Percentiles rank a stretch among this genome's conserved stretches.
Conservation (phyloP, 2,113 vertebrate genomes). For the Peromyscus californicus region DNA sequence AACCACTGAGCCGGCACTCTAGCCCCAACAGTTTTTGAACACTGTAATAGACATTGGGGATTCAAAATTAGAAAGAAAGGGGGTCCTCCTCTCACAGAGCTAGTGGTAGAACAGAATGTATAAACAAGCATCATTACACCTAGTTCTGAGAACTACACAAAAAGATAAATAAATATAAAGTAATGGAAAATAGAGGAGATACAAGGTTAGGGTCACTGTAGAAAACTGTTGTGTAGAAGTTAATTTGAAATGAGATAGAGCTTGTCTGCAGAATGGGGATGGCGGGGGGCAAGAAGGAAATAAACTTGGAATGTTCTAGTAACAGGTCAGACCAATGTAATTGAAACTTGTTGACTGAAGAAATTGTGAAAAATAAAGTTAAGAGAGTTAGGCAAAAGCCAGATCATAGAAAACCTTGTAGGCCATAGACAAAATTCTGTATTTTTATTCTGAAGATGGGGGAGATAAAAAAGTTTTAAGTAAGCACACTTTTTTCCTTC, state of each 20-base stretch:
- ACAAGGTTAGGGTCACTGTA: background rate
- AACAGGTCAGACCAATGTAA: slow-evolving; percentile 4
- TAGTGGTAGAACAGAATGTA: background rate
- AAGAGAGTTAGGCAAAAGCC: background rate
- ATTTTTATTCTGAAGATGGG: slow-evolving; percentile 36
- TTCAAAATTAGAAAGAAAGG: slow-evolving; percentile 7
- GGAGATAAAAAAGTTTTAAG: slow-evolving; percentile 28
- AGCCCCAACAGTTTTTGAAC: background rate
- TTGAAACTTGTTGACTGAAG: slow-evolving; percentile 14
- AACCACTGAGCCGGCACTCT: background rate
- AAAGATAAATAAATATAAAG: background rate
- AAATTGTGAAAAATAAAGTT: background rate
- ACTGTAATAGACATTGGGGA: background rate
- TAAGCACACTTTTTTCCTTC: background rate
- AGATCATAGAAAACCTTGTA: background rate
- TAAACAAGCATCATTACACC: slow-evolving; percentile 31
- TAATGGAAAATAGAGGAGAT: background rate
- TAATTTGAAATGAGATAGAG: slow-evolving; percentile 15
- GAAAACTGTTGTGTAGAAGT: background rate
- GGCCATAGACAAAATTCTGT: background rate
- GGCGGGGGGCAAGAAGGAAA: background rate
- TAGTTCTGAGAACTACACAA: background rate
- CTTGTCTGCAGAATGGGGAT: background rate
- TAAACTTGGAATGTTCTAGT: background rate
- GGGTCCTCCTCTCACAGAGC: background rate